Evolutionary conservation across 2,797 vertebrate genomes (phyloP).

Genomic region (Sebastes cheni): DNA sequence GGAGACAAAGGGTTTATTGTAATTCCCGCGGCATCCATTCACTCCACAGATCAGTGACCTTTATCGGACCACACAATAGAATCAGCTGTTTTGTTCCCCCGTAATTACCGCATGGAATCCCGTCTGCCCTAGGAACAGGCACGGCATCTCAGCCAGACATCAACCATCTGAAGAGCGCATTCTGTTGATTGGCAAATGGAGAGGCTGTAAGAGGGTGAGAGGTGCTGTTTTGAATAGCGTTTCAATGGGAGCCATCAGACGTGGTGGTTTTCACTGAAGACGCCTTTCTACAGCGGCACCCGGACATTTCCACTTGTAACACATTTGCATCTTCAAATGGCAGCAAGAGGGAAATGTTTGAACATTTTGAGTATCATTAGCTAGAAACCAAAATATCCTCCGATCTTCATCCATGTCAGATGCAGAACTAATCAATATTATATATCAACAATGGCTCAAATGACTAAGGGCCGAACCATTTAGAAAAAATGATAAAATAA

Average conservation of each 20-base stretch:
- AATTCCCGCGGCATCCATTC: constrained; percentile 51
- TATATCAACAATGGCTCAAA: neutral
- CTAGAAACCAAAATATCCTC: neutral
- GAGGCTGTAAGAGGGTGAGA: constrained; percentile 29
- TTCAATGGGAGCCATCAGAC: constrained; percentile 5
- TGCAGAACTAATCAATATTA: neutral
- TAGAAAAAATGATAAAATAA: fast-evolving
- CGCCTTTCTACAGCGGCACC: neutral
- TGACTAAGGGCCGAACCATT: neutral
- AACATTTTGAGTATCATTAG: neutral
- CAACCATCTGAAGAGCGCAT: constrained; percentile 17
- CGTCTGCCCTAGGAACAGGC: constrained; percentile 36
- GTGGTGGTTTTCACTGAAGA: neutral
- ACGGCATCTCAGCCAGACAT: constrained; percentile 22
- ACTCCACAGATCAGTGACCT: constrained; percentile 57
- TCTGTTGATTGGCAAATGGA: constrained; percentile 29
- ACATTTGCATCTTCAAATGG: neutral
- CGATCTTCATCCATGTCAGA: neutral
- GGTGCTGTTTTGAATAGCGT: constrained; percentile 18
- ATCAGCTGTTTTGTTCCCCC: constrained; percentile 31
- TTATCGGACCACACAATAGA: constrained; percentile 48
- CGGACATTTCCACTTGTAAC: neutral
- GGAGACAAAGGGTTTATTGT: constrained; percentile 61
- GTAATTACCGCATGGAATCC: constrained; percentile 47
- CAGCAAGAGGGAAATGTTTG: neutral